Evolutionary conservation across 2,113 vertebrate genomes (phyloP).

Genomic region (Neopipo cinnamomea): DNA sequence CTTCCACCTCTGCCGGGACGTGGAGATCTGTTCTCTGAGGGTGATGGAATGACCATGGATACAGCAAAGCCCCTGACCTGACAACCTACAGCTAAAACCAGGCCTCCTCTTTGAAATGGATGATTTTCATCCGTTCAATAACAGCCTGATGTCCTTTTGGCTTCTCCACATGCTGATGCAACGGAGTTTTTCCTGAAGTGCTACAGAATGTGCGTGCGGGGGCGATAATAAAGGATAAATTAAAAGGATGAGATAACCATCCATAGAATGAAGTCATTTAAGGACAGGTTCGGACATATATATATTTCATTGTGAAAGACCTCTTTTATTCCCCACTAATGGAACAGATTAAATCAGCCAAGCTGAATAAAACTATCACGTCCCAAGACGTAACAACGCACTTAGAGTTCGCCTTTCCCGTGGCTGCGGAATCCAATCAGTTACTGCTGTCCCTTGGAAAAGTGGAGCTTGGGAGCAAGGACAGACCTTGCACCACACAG

Average conservation of each 20-base stretch:
- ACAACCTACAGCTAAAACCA: background rate
- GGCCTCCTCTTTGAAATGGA: background rate
- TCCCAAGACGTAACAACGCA: background rate
- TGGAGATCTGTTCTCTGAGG: accelerated
- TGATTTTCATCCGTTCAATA: background rate
- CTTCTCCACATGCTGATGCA: background rate
- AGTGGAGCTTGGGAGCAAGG: background rate
- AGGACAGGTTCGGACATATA: background rate
- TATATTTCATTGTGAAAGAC: slow-evolving; percentile 30
- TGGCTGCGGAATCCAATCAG: background rate
- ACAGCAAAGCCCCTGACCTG: background rate
- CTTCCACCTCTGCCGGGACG: background rate
- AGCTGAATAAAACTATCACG: slow-evolving; percentile 26
- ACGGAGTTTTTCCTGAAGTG: background rate
- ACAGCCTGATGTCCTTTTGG: background rate
- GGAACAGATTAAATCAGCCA: slow-evolving; percentile 32
- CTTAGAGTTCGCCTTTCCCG: background rate
- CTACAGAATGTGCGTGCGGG: background rate
- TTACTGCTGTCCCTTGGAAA: background rate
- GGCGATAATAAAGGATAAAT: slow-evolving; percentile 9
- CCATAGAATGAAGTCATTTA: slow-evolving; percentile 17
- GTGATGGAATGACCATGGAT: background rate
- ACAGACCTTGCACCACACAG: background rate
- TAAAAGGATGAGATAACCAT: slow-evolving; percentile 23
- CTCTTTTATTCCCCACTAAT: slow-evolving; percentile 22